phyloP scores from a whole-genome alignment of 2,113 vertebrate genomes.

The pig (Sus scrofa) region DNA sequence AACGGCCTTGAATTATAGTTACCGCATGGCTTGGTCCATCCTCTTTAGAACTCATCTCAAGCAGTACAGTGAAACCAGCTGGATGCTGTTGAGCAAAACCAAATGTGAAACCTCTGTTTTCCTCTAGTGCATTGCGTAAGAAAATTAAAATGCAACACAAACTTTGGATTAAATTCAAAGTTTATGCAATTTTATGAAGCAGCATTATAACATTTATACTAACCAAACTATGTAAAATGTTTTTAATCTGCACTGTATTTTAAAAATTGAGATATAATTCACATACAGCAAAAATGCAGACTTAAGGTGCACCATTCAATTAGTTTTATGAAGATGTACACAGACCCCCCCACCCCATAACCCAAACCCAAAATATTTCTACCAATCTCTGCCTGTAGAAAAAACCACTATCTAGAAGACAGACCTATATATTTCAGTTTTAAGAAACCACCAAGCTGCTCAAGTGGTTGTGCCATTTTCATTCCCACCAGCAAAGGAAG shows the following conservation, averaged over 20 bases:
- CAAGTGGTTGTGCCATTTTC: background rate
- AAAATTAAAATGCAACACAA: slow-evolving; percentile 32
- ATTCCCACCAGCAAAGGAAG: background rate
- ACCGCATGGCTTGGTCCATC: background rate
- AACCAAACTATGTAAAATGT: background rate
- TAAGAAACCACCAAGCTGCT: background rate
- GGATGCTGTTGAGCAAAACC: background rate
- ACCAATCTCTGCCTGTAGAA: background rate
- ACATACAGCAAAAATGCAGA: background rate
- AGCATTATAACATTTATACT: background rate
- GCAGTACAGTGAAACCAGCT: background rate
- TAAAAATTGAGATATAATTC: background rate
- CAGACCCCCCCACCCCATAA: background rate
- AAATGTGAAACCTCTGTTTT: background rate
- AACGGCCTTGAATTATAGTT: background rate
- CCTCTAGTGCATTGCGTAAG: background rate
- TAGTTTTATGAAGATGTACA: slow-evolving; percentile 2
- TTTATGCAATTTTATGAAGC: slow-evolving; percentile 1
- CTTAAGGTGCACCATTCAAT: background rate
- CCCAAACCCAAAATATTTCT: background rate
- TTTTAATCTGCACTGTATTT: background rate
- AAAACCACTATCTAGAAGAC: too few relatives aligned
- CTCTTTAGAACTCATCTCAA: background rate
- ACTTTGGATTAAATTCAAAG: background rate
- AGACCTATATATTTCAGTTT: background rate